These are phyloP conservation scores for Paralvinella palmiformis DNA, from an alignment of 1,140 invertebrate species.

Conservation along the genomic window DNA sequence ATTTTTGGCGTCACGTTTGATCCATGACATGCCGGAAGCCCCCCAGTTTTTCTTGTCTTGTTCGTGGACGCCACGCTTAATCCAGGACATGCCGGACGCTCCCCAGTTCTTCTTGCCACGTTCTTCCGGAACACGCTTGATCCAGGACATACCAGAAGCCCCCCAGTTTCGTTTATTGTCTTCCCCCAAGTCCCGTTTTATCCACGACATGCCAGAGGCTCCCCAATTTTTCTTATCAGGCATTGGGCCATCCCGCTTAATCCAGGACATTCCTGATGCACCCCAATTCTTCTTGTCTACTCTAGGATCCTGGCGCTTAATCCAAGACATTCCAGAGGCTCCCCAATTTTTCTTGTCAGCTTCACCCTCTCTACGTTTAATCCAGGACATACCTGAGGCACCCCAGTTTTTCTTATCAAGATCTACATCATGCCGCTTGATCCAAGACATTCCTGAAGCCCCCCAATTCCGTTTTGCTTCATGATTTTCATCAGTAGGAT, in stretches of 20 bases:
- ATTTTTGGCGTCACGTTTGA: neutral
- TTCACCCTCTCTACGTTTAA: neutral
- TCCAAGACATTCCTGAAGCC: conserved; percentile 6
- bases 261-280: conserved; percentile 6
- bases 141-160: conserved; percentile 4
- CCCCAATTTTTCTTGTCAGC: conserved; percentile 1
- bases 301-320: neutral
- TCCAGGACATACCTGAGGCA: conserved; percentile 7
- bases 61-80: neutral
- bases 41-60: conserved; percentile 6
- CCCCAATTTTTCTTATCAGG: conserved; percentile 2
- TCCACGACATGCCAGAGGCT: conserved; percentile 2
- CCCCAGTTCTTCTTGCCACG: conserved; percentile 2
- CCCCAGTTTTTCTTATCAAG: conserved; percentile 1
- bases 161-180: neutral
- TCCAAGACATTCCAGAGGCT: conserved; percentile 5
- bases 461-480: neutral
- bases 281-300: conserved; percentile 6
- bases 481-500: conserved; percentile 1
- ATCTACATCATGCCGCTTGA: neutral
- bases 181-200: neutral
- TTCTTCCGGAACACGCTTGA: neutral
- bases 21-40: conserved; percentile 7
- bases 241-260: neutral
- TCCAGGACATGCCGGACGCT: conserved; percentile 5